phyloP scores from a whole-genome alignment of 2,797 vertebrate species.

The Neosalanx taihuensis region DNA sequence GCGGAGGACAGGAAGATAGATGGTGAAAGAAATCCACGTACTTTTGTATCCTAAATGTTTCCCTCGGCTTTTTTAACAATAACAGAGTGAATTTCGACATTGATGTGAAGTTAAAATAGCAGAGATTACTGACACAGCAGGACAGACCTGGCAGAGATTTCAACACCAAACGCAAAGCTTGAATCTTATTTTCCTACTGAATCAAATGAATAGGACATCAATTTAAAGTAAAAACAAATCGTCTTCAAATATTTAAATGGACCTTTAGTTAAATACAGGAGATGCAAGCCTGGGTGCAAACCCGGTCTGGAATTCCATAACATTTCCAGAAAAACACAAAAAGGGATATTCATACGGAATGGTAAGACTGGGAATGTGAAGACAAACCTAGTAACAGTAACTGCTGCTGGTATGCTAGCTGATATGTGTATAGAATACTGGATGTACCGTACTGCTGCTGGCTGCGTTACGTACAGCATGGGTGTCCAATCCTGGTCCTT shows the following conservation, averaged over 20 bases:
- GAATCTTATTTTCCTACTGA: background rate
- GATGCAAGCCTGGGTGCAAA: too few relatives aligned
- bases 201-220: too few relatives aligned
- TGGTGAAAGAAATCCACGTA: conserved; percentile 25
- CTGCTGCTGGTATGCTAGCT: conserved; percentile 20
- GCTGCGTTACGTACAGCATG: conserved; percentile 25
- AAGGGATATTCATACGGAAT: conserved; percentile 24
- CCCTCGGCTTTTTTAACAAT: conserved; percentile 39
- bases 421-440: conserved; percentile 48
- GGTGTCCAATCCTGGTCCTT: too few relatives aligned
- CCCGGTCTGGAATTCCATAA: conserved; percentile 1
- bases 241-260: too few relatives aligned
- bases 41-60: conserved; percentile 30
- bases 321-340: conserved; percentile 19
- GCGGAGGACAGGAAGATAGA: background rate
- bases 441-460: conserved; percentile 47
- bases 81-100: conserved; percentile 42
- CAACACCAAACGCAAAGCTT: background rate
- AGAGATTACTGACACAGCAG: conserved; percentile 23
- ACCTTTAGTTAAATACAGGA: too few relatives aligned
- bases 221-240: too few relatives aligned
- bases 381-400: background rate
- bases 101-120: conserved; percentile 21
- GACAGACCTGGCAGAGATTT: background rate
- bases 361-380: conserved; percentile 33